These are phyloP conservation scores for Phylloscopus trochilus DNA, from an alignment of 2,113 vertebrate genomes.

Conservation along the genomic window DNA sequence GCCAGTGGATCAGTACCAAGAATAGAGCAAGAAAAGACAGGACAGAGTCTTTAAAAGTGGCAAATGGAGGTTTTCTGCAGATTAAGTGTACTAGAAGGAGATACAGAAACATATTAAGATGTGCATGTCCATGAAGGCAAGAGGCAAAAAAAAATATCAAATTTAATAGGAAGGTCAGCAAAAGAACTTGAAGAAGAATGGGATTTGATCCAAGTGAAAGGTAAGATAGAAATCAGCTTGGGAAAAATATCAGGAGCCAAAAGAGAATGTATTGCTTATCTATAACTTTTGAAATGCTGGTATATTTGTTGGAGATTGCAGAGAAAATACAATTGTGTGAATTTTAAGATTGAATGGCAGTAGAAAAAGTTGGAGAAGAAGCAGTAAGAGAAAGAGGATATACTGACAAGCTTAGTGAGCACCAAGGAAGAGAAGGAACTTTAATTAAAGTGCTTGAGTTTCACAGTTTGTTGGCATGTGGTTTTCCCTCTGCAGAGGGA, in stretches of 20 bases:
- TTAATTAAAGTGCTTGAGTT: background rate
- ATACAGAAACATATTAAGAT: background rate
- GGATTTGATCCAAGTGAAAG: background rate
- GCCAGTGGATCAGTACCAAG: conserved; percentile 25
- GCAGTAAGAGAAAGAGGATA: background rate
- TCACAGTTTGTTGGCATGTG: background rate
- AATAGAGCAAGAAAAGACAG: background rate
- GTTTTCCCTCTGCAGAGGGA: background rate
- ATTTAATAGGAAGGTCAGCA: background rate
- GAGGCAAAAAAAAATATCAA: background rate
- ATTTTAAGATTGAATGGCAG: background rate
- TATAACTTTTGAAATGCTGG: background rate
- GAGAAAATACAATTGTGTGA: background rate
- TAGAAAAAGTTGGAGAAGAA: background rate
- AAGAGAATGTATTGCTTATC: background rate
- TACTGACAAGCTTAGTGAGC: background rate
- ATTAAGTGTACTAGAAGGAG: background rate
- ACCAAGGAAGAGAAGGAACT: background rate
- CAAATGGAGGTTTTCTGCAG: background rate
- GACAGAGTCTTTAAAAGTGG: background rate
- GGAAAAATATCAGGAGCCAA: background rate
- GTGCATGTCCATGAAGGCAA: background rate
- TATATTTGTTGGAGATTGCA: background rate
- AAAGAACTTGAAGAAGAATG: background rate
- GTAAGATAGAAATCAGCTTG: background rate